phyloP scores from a whole-genome alignment of 1,140 invertebrate genomes.

The Drosophila eugracilis region DNA sequence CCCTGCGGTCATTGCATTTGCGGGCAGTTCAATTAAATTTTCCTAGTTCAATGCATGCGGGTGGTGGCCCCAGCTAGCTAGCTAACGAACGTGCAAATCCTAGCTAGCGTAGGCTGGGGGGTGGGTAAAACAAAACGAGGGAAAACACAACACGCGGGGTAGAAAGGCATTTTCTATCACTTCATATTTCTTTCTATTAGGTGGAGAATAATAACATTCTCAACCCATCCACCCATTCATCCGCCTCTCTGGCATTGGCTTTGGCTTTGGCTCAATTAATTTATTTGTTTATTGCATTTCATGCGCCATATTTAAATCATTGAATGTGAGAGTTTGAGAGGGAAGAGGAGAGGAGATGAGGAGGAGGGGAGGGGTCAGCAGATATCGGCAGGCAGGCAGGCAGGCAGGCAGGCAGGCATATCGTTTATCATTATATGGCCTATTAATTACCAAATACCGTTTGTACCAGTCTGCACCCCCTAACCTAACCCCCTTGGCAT shows the following conservation, averaged over 20 bases:
- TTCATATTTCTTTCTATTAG: slow-evolving; percentile 70
- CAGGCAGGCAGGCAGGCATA: slow-evolving; percentile 31
- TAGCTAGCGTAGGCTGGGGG: background rate
- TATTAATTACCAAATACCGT: slow-evolving; percentile 80
- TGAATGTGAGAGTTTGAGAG: slow-evolving; percentile 12
- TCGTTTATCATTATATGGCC: slow-evolving; percentile 79
- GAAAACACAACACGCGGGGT: background rate
- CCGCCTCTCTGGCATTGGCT: background rate
- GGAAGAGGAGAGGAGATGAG: slow-evolving; percentile 5
- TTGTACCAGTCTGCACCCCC: slow-evolving; percentile 56
- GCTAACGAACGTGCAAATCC: no score
- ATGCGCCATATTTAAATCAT: slow-evolving; percentile 76
- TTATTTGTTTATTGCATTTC: slow-evolving; percentile 80
- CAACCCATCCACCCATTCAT: background rate
- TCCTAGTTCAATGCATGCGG: slow-evolving; percentile 69
- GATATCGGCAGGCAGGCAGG: no score
- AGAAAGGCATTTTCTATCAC: slow-evolving; percentile 58
- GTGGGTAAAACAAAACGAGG: no score
- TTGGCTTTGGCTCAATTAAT: slow-evolving; percentile 64
- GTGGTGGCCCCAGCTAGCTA: slow-evolving; percentile 33
- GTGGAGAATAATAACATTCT: no score
- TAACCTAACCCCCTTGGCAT: no score
- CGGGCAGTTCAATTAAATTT: slow-evolving; percentile 78
- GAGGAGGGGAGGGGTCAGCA: slow-evolving; percentile 1
- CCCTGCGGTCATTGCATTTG: slow-evolving; percentile 55